phyloP scores from a whole-genome alignment of 2,797 vertebrate genomes.

The Coracias cyanogaster region DNA sequence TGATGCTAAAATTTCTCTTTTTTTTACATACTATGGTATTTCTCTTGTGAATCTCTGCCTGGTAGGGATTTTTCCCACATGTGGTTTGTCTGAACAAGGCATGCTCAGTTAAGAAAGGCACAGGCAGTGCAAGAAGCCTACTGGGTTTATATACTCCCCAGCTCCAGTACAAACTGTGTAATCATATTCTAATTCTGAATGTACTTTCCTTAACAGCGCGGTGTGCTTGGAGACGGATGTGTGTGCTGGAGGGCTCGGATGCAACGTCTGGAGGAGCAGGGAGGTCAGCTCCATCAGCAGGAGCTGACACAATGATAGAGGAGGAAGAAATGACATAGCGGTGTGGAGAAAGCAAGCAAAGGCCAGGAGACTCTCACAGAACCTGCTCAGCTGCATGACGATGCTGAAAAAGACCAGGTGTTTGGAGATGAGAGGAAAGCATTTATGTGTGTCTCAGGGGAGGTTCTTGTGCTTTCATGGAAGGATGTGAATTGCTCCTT shows the following conservation, averaged over 20 bases:
- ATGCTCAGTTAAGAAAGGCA: background rate
- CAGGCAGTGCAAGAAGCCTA: background rate
- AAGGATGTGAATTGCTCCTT: background rate
- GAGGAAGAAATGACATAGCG: conserved; percentile 17
- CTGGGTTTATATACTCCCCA: background rate
- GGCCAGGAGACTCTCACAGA: background rate
- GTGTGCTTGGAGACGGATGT: background rate
- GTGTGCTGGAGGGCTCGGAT: background rate
- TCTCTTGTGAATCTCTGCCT: background rate
- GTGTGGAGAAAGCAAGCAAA: background rate
- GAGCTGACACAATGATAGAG: conserved; percentile 33
- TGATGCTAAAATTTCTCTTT: background rate
- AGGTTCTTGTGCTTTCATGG: background rate
- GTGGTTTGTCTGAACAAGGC: background rate
- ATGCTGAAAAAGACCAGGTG: background rate
- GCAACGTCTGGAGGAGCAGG: background rate
- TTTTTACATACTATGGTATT: background rate
- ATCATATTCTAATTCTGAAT: conserved; percentile 13
- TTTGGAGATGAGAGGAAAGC: background rate
- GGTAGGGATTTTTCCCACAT: background rate
- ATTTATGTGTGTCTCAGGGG: background rate
- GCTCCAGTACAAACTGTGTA: background rate
- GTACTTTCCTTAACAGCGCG: background rate
- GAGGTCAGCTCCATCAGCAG: conserved; percentile 33
- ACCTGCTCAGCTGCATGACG: background rate